A percentile compares a stretch with the other conserved stretches of the same genome.
phyloP scores from a whole-genome alignment of 2,113 vertebrate species.

The Hiodon tergisus region DNA sequence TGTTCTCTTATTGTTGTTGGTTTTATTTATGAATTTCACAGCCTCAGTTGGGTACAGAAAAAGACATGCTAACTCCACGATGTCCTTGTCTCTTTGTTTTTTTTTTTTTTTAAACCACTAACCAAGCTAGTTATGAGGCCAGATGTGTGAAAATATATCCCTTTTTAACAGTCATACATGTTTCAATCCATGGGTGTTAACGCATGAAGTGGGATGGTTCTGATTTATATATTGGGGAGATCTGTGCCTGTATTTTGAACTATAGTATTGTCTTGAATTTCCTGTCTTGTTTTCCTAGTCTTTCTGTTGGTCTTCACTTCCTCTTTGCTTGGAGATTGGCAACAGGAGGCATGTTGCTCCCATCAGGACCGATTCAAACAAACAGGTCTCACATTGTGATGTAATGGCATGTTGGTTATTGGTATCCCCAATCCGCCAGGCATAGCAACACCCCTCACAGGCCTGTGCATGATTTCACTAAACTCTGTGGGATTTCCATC shows the following conservation, averaged over 20 bases:
- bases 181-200: slow-evolving; percentile 30
- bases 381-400: not conserved
- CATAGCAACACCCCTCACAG: not conserved
- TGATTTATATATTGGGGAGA: slow-evolving; percentile 36
- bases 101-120: slow-evolving; percentile 56
- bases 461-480: not conserved
- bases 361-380: slow-evolving; percentile 9
- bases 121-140: slow-evolving; percentile 36
- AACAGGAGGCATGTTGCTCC: slow-evolving; percentile 47
- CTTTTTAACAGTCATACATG: slow-evolving; percentile 24
- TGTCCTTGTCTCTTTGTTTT: slow-evolving; percentile 31
- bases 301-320: slow-evolving; percentile 23
- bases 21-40: slow-evolving; percentile 41
- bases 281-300: slow-evolving; percentile 25
- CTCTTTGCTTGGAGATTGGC: slow-evolving; percentile 30
- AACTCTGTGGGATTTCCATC: slow-evolving; percentile 26
- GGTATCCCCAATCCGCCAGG: too few species aligned
- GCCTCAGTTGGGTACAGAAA: slow-evolving; percentile 44
- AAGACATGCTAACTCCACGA: slow-evolving; percentile 33
- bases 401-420: too few species aligned
- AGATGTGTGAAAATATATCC: slow-evolving; percentile 34
- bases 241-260: slow-evolving; percentile 53
- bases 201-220: slow-evolving; percentile 29
- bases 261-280: slow-evolving; percentile 40
- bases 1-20: slow-evolving; percentile 35